A percentile compares a stretch with the other conserved stretches of the same genome.
phyloP scores from a whole-genome alignment of 2,797 vertebrate species.

The Sternarchorhynchus goeldii region DNA sequence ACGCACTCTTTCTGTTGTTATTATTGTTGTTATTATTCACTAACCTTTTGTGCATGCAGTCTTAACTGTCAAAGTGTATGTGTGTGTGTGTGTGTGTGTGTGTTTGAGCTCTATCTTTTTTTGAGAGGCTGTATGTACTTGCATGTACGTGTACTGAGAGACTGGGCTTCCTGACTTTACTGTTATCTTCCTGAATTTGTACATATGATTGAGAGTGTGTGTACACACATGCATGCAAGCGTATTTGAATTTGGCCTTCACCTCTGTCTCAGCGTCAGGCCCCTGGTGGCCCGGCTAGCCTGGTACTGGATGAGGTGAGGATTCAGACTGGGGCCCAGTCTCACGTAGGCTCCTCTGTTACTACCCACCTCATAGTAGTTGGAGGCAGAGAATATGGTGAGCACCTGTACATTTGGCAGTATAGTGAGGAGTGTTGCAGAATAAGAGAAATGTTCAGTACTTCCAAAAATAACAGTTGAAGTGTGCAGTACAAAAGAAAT shows the following conservation, averaged over 20 bases:
- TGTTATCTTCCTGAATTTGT: too few species aligned
- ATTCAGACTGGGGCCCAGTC: conserved; percentile 83
- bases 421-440: not conserved
- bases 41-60: not conserved
- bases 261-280: conserved; percentile 89
- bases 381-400: conserved; percentile 80
- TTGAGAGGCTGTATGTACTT: too few species aligned
- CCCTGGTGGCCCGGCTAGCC: conserved; percentile 79
- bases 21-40: too few species aligned
- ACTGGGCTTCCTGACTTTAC: too few species aligned
- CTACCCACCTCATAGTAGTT: conserved; percentile 95
- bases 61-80: not conserved
- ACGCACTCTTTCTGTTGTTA: too few species aligned
- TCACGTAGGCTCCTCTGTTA: conserved; percentile 92
- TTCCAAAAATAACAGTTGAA: too few species aligned
- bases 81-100: not conserved
- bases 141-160: too few species aligned
- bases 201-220: too few species aligned
- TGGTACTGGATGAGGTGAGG: conserved; percentile 91
- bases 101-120: too few species aligned
- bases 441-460: too few species aligned
- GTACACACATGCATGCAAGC: too few species aligned
- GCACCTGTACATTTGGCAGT: conserved; percentile 63
- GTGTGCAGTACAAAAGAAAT: too few species aligned
- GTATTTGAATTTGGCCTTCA: conserved; percentile 47